These are phyloP conservation scores for Actinia equina DNA, from an alignment of 64 coral and sea anemone genomes.

Conservation along the genomic window DNA sequence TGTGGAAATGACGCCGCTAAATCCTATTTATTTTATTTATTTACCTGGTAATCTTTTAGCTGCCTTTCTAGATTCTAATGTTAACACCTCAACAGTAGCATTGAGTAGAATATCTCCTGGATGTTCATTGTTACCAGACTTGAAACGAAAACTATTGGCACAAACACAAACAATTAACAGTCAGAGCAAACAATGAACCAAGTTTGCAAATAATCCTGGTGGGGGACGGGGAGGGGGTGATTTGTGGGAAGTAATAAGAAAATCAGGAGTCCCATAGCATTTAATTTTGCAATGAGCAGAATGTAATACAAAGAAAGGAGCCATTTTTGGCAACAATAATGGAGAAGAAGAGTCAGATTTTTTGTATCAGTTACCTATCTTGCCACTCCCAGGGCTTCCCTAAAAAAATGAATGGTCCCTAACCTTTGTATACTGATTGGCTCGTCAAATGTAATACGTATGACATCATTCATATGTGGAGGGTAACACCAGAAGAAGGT, in stretches of 20 bases:
- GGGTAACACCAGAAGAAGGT: constrained; percentile 97
- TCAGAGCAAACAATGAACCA: no score
- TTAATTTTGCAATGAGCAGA: no score
- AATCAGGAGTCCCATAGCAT: no score
- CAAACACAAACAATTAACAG: not conserved
- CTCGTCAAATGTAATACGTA: constrained; percentile 67
- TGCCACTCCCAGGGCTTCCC: no score
- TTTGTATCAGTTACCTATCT: no score
- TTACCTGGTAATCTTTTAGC: constrained; percentile 62
- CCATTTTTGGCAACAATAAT: no score
- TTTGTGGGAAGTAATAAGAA: no score
- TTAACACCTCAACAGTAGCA: constrained; percentile 89
- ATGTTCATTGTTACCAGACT: constrained; percentile 95
- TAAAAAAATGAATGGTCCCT: not conserved
- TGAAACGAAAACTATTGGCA: constrained; percentile 77
- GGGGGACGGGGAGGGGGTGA: no score
- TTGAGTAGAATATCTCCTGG: constrained; percentile 90
- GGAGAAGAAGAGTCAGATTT: no score
- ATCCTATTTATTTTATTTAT: not conserved
- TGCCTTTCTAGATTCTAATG: constrained; percentile 33
- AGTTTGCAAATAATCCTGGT: no score
- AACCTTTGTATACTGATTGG: constrained; percentile 68
- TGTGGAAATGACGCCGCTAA: no score
- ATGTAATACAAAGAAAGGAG: no score
- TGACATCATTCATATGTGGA: constrained; percentile 85